These are phyloP conservation scores for Bradypodion ventrale DNA, from an alignment of 2,797 vertebrate species.

Conservation along the genomic window DNA sequence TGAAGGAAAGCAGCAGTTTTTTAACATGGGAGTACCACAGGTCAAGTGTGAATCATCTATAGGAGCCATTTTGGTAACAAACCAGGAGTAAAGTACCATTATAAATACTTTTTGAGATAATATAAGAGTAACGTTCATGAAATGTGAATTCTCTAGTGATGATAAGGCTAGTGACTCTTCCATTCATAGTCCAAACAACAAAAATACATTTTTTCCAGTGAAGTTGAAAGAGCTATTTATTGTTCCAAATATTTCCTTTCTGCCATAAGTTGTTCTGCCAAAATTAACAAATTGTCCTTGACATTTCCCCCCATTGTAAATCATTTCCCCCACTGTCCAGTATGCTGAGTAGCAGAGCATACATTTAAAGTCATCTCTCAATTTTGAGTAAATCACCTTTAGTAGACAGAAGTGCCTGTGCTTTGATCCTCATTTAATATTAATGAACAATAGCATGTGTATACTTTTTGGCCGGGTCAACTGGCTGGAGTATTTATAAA, in stretches of 20 bases:
- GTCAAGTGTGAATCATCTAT: background rate
- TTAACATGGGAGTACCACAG: background rate
- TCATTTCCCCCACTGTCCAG: slow-evolving; percentile 19
- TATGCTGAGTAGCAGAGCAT: background rate
- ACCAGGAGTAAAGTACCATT: background rate
- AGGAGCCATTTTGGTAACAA: background rate
- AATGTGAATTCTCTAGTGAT: background rate
- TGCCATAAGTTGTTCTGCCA: background rate
- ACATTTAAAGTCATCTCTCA: slow-evolving; percentile 4
- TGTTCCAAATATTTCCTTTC: slow-evolving; percentile 3
- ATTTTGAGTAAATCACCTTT: slow-evolving; percentile 15
- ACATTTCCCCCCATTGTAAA: slow-evolving; percentile 15
- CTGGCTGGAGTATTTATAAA: slow-evolving; percentile 4
- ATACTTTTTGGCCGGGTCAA: slow-evolving; percentile 4
- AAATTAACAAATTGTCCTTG: slow-evolving; percentile 16
- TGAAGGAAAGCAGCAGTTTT: background rate
- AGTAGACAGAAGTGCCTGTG: slow-evolving; percentile 2
- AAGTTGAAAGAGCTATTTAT: background rate
- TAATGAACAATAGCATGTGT: slow-evolving; percentile 16
- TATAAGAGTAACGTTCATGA: background rate
- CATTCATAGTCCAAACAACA: background rate
- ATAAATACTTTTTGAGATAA: background rate
- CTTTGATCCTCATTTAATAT: slow-evolving; percentile 19
- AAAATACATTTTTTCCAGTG: background rate
- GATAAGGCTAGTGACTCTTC: background rate